Base-by-base conservation (phyloP, 2,113 vertebrate species). In the Edolisoma coerulescens region DNA sequence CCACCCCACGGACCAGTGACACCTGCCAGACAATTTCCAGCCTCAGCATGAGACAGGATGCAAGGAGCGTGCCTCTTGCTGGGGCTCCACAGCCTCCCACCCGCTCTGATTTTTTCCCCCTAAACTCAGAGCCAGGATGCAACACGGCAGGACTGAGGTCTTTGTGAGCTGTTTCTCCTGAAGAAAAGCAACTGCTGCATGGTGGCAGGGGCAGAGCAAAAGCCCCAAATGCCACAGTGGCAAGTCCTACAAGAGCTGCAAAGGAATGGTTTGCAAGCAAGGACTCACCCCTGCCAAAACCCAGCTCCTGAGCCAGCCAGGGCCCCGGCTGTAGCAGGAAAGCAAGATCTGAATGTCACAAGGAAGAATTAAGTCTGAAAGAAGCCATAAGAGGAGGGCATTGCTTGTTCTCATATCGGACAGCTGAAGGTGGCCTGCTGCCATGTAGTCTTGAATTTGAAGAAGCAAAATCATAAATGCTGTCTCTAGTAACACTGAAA, bases 21-120 rank as follows among this genome's bases (percentile, higher is more conserved):
- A 77, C 83, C 52, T 78, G 27, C 59, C 77, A 90, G 64, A 70
- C 24, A 70, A 90, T 90, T 95, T 71, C 60, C 35, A 95, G 39
- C 9, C 52, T 42, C 86, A 90, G 80, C 80, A 70, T 35, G 73
- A 84, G 24, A 61, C 16, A 59, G 39, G 13, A 63, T 45, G 47
- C 49, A 16, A 67, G 57, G 42, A 86, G 16, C 0, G 0, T 63
- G 50, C 6, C 15, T 74, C 64, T 74, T 86, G 17, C 65, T 70
- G 79, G n/a, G 50, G 30, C 22, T 92, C 17, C 21, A 30, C 41
- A 63, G 9, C 27, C 16, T 59, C 35, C 52, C n/a, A 70, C 73
- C 42, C 2, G 1, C 37, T 85, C 50, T 0, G 0, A 4, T 30
- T 47, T 70, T 49, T 68, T 69, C 39, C 28, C 26, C n/a, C 17